Conservation (phyloP, 2,797 vertebrate genomes). For the Anguilla anguilla region DNA sequence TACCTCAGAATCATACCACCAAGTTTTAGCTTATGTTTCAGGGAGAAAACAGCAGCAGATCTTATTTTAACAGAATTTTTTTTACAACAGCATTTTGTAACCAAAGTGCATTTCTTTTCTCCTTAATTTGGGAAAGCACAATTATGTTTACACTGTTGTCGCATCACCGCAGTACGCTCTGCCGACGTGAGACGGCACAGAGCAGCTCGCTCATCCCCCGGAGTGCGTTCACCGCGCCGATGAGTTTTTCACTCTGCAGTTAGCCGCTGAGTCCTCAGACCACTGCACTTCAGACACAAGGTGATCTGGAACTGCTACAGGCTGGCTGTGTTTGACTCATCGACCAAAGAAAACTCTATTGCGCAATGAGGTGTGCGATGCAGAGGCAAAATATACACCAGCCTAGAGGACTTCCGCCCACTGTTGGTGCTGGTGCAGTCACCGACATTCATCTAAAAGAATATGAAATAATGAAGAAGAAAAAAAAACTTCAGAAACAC, state of each 20-base stretch:
- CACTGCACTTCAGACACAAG: background rate
- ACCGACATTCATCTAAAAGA: too few species aligned
- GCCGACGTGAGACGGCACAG: background rate
- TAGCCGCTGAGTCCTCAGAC: background rate
- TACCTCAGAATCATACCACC: background rate
- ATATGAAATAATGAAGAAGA: too few species aligned
- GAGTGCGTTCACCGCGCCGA: background rate
- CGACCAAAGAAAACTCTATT: too few species aligned
- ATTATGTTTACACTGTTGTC: background rate
- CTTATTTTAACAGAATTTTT: background rate
- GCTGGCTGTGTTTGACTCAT: background rate
- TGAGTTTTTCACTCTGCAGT: background rate
- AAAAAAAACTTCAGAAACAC: too few species aligned
- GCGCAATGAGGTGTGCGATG: too few species aligned
- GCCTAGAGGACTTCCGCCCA: too few species aligned
- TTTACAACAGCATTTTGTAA: background rate
- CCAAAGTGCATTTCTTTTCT: background rate
- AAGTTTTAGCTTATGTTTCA: background rate
- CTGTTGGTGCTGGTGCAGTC: too few species aligned
- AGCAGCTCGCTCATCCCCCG: background rate
- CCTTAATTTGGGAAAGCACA: background rate
- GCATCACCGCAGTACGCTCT: background rate
- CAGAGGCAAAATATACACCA: too few species aligned
- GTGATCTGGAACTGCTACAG: too few species aligned
- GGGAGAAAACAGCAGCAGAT: background rate